Base-by-base conservation (phyloP, 2,888 invertebrate species). In the Dioctria linearis region DNA sequence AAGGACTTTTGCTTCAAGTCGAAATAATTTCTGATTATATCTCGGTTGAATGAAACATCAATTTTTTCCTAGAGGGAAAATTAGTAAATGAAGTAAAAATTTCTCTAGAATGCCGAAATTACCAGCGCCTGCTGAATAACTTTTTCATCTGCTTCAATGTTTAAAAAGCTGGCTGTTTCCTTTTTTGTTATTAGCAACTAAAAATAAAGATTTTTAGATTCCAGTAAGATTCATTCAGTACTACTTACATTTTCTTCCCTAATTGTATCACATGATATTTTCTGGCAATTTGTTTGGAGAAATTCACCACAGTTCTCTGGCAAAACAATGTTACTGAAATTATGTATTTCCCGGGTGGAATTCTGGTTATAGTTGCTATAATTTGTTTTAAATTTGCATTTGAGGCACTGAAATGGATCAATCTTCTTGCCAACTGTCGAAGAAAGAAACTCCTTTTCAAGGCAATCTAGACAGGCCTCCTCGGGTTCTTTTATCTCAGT, bases 371-470 rank as follows among this genome's bases (percentile, higher is more conserved):
- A 46, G 46, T 42, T 46, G 39, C 25, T 39, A 51, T 51, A 71
- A 37, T 40, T 11, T n/a, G 37, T 37, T 71, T 71, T 71, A 51
- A 37, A 46, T 76, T 82, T 87, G 80, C 88, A 88, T 79, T 87
- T 88, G 4, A 85, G 81, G 66, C 88, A 88, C 46, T 85, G 86
- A 40, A 85, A 85, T n/a, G 85, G 83, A 63, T 88, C 88, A 46
- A 88, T 80, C 1, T 84, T 86, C 71, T 88, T 87, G 49, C 88
- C 88, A 76, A 88, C 87, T 3, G 88, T 88, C 79, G 87, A 88
- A 42, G 87, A 87, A 49, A 88, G 82, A 82, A 88, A 88, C 80
- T 88, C 88, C 66, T 87, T 88, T 81, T 88, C 88, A 81, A 88
- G 84, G 65, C 88, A 88, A 80, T 88, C 88, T 78, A 88, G 83